Base-by-base conservation (phyloP, 2,797 vertebrate species). In the Varecia variegata region DNA sequence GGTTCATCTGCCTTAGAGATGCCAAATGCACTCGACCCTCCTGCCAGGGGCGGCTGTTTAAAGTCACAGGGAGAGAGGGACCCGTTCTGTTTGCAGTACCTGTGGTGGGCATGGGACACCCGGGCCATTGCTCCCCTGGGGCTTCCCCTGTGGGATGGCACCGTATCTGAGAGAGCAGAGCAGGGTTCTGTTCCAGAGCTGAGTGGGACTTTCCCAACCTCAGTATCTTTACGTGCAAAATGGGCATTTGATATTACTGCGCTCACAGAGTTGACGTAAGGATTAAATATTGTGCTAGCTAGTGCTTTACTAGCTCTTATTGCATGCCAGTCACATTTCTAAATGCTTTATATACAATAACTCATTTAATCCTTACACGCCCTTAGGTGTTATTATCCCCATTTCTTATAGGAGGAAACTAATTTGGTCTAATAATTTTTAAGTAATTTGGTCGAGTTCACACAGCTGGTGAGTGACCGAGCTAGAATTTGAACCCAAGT, bases 381-480 rank as follows among this genome's bases (percentile, higher is more conserved):
- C 32, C 70, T 79, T 40, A 40, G 15, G 67, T 74, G 20, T 86
- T 45, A 35, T 38, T 56, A 43, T 52, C 30, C 52, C 60, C 20
- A 9, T 60, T 89, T 95, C 65, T 60, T 96, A 90, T 60, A 83
- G 68, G 45, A 84, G 14, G 47, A 94, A 73, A 88, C 5, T 25
- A 47, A 71, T 68, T 43, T 45, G 25, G 20, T 73, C 7, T 32
- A 14, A 13, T 67, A 45, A 45, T 45, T 45, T 45, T 9, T 73
- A 70, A 81, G n/a, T 25, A 47, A 71, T 68, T 43, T 45, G 25
- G 20, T 73, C 7, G 32, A 14, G 17, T 67, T 81, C 23, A 81
- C 80, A 27, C 10, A 93, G 58, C 45, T 71, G n/a, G 43, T 40
- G 67, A 88, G 20, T 32, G 38, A 83, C 32, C 38, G 54, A 65